phyloP scores from a whole-genome alignment of 1,140 invertebrate species.

The Drosophila sp. region DNA sequence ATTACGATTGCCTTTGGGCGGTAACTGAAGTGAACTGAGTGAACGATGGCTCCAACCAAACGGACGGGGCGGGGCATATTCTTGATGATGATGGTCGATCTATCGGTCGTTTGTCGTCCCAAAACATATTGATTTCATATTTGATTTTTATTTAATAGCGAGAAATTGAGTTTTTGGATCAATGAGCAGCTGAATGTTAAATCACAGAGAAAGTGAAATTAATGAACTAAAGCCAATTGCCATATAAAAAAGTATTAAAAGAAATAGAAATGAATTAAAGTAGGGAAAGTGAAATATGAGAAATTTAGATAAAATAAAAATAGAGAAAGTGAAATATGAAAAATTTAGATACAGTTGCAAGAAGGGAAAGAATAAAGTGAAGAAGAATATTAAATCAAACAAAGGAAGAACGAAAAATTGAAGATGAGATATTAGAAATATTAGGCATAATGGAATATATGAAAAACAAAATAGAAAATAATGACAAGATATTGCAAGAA shows the following conservation, averaged over 20 bases:
- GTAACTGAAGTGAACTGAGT: conserved; percentile 30
- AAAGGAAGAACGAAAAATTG: not conserved
- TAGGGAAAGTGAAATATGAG: not conserved
- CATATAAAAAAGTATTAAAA: not conserved
- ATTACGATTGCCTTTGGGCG: conserved; percentile 50
- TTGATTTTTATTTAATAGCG: conserved; percentile 70
- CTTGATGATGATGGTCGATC: not conserved
- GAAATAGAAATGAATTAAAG: conserved; percentile 2
- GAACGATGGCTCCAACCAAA: conserved; percentile 15
- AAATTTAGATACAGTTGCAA: not conserved
- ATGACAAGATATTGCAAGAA: not conserved
- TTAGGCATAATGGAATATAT: not conserved
- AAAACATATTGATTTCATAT: conserved; percentile 70
- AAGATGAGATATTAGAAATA: not conserved
- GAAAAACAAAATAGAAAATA: not conserved
- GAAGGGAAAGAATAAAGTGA: conserved; percentile 13
- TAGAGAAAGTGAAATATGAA: conserved; percentile 10
- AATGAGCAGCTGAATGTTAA: conserved; percentile 24
- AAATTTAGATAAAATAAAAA: not conserved
- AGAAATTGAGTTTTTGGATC: conserved; percentile 63
- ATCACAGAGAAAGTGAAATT: not conserved
- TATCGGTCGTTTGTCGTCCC: conserved; percentile 11
- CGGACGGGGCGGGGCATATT: conserved; percentile 36
- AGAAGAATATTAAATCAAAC: not conserved
- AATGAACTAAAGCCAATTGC: not conserved